Evolutionary conservation across 1,140 invertebrate species (phyloP).

Genomic region (Camponotus pennsylvanicus): DNA sequence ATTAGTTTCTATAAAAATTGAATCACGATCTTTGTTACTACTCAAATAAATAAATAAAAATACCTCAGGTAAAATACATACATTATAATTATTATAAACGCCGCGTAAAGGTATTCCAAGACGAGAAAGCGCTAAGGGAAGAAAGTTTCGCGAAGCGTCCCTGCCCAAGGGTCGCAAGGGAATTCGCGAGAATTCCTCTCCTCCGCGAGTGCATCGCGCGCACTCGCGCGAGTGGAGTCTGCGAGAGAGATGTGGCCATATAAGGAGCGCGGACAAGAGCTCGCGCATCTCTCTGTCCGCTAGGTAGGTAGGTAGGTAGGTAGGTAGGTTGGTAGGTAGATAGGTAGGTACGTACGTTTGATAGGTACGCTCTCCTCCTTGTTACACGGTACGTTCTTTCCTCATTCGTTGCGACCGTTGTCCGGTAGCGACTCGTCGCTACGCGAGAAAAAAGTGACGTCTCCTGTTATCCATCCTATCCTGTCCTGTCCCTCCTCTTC

Average conservation of each 20-base stretch:
- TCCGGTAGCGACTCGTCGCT: not conserved
- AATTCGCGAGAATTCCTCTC: slow-evolving; percentile 83
- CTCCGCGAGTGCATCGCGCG: slow-evolving; percentile 74
- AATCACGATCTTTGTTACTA: no score
- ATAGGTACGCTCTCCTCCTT: not conserved
- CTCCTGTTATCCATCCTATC: no score
- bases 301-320: slow-evolving; percentile 81
- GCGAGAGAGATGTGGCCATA: slow-evolving; percentile 81
- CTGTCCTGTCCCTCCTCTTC: not conserved
- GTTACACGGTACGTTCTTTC: not conserved
- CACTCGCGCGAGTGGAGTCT: slow-evolving; percentile 76
- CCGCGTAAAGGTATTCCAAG: not conserved
- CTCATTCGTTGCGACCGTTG: not conserved
- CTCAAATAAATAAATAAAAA: no score
- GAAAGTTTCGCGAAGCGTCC: slow-evolving; percentile 57
- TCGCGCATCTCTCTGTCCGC: slow-evolving; percentile 83
- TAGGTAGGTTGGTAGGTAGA: slow-evolving; percentile 72
- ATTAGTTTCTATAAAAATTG: no score
- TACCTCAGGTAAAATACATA: no score
- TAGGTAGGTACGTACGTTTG: slow-evolving; percentile 52
- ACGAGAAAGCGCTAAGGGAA: slow-evolving; percentile 41
- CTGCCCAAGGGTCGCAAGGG: slow-evolving; percentile 66
- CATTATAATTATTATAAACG: no score
- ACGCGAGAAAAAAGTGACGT: not conserved
- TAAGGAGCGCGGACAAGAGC: slow-evolving; percentile 82